These are phyloP conservation scores for Heteropelma amictum DNA, from an alignment of 2,888 invertebrate species.

Conservation along the genomic window DNA sequence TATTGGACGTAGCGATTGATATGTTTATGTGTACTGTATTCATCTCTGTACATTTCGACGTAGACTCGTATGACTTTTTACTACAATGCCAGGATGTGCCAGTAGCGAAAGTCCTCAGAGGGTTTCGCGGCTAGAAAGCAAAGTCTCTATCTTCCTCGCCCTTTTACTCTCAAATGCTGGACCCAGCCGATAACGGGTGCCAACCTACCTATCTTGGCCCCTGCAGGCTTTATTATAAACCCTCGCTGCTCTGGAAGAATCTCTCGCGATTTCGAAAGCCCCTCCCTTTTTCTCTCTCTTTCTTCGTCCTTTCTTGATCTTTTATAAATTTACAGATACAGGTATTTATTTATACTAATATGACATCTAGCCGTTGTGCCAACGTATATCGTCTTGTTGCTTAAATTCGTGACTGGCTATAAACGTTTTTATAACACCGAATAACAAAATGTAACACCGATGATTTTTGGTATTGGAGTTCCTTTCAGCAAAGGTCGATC, in stretches of 20 bases:
- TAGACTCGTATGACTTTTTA: constrained; percentile 22
- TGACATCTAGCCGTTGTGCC: constrained; percentile 30
- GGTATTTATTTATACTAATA: constrained; percentile 34
- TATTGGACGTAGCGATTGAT: constrained; percentile 19
- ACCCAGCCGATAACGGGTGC: constrained; percentile 75
- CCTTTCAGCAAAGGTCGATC: too few relatives aligned
- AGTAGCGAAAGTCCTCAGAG: constrained; percentile 56
- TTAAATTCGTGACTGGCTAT: constrained; percentile 19
- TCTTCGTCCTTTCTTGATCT: constrained; percentile 18
- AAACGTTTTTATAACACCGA: too few relatives aligned
- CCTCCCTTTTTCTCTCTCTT: constrained; percentile 12
- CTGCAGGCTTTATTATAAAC: constrained; percentile 78
- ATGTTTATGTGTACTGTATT: constrained; percentile 20
- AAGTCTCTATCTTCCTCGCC: constrained; percentile 19
- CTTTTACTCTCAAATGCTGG: constrained; percentile 69
- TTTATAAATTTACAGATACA: constrained; percentile 33
- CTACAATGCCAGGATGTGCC: constrained; percentile 42
- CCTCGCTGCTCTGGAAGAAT: constrained; percentile 51
- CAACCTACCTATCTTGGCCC: constrained; percentile 74
- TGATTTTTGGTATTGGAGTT: too few relatives aligned
- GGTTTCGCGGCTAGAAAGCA: constrained; percentile 70
- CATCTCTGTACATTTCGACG: constrained; percentile 37
- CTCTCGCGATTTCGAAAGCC: constrained; percentile 55
- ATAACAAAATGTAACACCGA: too few relatives aligned
- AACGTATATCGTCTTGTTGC: constrained; percentile 24